Evolutionary conservation across 1,140 invertebrate species (phyloP).

Genomic region (Antheraea pernyi): DNA sequence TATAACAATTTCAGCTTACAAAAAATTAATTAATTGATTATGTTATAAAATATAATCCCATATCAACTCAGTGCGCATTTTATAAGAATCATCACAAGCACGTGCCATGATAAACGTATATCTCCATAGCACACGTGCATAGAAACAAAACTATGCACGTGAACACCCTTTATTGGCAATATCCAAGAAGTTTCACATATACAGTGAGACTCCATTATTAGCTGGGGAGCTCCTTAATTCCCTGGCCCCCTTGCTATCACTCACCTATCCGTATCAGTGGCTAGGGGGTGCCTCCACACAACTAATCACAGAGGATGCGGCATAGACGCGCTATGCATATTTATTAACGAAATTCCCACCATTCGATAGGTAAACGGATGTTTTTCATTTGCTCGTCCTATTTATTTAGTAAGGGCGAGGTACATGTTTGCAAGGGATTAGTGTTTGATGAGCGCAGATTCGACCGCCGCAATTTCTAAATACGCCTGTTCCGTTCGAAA

Average conservation of each 20-base stretch:
- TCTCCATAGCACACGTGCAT: slow-evolving; percentile 2
- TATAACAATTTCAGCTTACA: too few relatives aligned
- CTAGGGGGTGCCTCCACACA: slow-evolving; percentile 44
- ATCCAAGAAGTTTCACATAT: slow-evolving; percentile 72
- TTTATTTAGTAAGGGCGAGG: slow-evolving; percentile 70
- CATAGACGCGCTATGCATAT: slow-evolving; percentile 77
- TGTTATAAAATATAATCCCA: too few relatives aligned
- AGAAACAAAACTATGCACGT: slow-evolving; percentile 69
- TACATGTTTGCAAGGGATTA: slow-evolving; percentile 50
- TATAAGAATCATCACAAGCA: not conserved
- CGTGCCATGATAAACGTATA: slow-evolving; percentile 32
- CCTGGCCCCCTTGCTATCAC: slow-evolving; percentile 67
- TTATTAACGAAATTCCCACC: slow-evolving; percentile 74
- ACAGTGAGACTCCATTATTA: slow-evolving; percentile 73
- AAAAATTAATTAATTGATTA: too few relatives aligned
- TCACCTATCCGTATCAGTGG: slow-evolving; percentile 69
- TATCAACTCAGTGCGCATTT: not conserved
- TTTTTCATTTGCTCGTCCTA: slow-evolving; percentile 73
- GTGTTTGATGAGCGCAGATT: slow-evolving; percentile 74
- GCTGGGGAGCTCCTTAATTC: slow-evolving; percentile 61
- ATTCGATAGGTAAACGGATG: slow-evolving; percentile 61
- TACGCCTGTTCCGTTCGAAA: slow-evolving; percentile 32
- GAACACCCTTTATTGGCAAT: slow-evolving; percentile 74
- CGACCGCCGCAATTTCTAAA: slow-evolving; percentile 60
- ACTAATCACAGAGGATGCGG: slow-evolving; percentile 77